Percentiles rank a stretch among this genome's conserved stretches.
Evolutionary conservation across 2,888 invertebrate genomes (phyloP).

Genomic region (Nasonia oneida): DNA sequence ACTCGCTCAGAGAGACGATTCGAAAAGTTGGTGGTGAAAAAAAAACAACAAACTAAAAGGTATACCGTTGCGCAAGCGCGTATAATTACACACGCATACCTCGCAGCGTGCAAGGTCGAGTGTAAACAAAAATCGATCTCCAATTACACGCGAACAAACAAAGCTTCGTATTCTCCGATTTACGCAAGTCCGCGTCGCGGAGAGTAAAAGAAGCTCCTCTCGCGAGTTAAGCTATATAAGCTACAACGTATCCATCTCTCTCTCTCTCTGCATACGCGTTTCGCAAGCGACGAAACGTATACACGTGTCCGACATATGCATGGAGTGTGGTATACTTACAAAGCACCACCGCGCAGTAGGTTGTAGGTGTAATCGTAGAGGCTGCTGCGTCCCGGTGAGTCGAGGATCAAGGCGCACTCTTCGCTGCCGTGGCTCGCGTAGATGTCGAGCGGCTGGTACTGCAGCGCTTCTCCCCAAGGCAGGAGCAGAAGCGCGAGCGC

Average conservation of each 20-base stretch:
- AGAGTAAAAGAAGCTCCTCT: neutral
- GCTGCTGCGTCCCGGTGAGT: constrained; percentile 89
- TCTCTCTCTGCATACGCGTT: no score
- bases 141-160: neutral
- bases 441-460: constrained; percentile 73
- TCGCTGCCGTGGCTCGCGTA: constrained; percentile 74
- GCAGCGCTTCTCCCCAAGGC: constrained; percentile 64
- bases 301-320: neutral
- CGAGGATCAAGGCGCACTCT: constrained; percentile 90
- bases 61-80: no score
- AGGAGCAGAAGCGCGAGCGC: neutral
- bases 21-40: neutral
- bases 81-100: no score
- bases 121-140: no score
- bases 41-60: no score
- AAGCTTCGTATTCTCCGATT: neutral
- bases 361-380: constrained; percentile 92
- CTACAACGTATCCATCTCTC: no score
- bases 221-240: no score
- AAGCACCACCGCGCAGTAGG: constrained; percentile 88
- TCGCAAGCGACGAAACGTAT: neutral
- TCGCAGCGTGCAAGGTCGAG: no score
- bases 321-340: constrained; percentile 83
- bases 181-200: neutral
- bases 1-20: neutral